phyloP scores from a whole-genome alignment of 1,140 invertebrate species.

The Ips typographus region DNA sequence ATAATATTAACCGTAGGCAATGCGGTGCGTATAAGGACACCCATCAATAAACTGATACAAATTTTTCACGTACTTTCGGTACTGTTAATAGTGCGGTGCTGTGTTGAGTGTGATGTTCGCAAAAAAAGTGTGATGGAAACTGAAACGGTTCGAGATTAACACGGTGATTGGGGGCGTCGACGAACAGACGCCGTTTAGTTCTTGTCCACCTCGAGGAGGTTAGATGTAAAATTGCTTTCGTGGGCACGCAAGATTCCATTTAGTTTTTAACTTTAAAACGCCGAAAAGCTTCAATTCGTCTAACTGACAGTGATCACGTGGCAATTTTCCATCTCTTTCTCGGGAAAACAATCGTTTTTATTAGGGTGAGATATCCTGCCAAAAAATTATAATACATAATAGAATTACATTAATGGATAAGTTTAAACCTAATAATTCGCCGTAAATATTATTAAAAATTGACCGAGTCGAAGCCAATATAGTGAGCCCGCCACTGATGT shows the following conservation, averaged over 20 bases:
- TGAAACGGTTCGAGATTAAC: neutral
- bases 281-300: neutral
- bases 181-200: neutral
- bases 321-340: neutral
- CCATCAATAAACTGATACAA: constrained; percentile 47
- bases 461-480: constrained; percentile 26
- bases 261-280: too few relatives aligned
- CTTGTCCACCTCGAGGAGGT: too few relatives aligned
- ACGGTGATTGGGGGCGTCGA: neutral
- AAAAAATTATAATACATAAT: constrained; percentile 50
- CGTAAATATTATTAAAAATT: constrained; percentile 29
- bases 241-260: too few relatives aligned
- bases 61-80: constrained; percentile 45
- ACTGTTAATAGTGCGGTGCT: constrained; percentile 46
- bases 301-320: neutral
- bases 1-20: neutral
- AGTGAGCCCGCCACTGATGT: too few relatives aligned
- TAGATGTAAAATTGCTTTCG: too few relatives aligned
- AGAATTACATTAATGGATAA: constrained; percentile 45
- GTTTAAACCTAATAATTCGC: constrained; percentile 37
- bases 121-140: neutral
- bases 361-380: constrained; percentile 53
- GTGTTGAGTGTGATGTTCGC: constrained; percentile 17
- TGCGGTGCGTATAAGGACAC: neutral
- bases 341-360: constrained; percentile 21